These are phyloP conservation scores for Ceriagrion tenellum DNA, from an alignment of 2,888 invertebrate genomes.

Conservation along the genomic window DNA sequence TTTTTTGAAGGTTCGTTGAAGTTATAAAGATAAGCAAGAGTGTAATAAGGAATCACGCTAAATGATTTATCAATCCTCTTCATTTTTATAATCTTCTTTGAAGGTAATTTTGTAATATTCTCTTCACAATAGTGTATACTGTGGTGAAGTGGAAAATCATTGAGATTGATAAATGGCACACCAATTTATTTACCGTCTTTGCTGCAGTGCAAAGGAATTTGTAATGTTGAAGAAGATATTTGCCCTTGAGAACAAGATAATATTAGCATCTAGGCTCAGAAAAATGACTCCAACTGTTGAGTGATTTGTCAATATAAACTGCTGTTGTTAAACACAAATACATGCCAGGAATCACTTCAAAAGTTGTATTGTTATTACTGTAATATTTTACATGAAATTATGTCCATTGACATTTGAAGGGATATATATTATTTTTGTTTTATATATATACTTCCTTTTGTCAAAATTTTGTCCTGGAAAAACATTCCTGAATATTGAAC, in stretches of 20 bases:
- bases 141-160: not conserved
- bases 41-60: not conserved
- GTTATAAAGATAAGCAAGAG: not conserved
- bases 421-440: not conserved
- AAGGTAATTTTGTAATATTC: not conserved
- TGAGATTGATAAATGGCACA: not conserved
- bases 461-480: not conserved
- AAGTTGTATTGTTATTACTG: not conserved
- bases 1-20: not conserved
- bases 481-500: conserved; percentile 51
- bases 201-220: not conserved
- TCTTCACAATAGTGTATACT: not conserved
- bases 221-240: not conserved
- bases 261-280: not conserved
- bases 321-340: not conserved
- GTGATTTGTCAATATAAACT: not conserved
- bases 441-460: not conserved
- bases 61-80: not conserved
- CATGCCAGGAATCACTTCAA: not conserved
- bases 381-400: not conserved
- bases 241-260: not conserved
- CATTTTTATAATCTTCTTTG: not conserved
- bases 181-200: not conserved
- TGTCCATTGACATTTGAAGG: conserved; percentile 28
- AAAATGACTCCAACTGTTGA: not conserved